Evolutionary conservation across 2,797 vertebrate genomes (phyloP).

Genomic region (Staurois parvus): DNA sequence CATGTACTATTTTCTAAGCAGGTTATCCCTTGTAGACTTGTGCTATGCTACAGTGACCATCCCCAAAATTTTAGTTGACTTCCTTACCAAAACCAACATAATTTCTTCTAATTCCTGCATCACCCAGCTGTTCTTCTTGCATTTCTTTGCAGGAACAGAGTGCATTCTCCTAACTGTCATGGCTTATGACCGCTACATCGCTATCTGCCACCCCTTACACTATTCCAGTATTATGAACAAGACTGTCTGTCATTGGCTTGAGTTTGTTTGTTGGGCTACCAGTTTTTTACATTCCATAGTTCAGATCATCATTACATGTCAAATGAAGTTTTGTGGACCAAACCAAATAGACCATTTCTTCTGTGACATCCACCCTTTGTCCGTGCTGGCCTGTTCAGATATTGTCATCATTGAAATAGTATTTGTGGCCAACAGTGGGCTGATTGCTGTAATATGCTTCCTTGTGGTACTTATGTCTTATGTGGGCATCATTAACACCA

Average conservation of each 20-base stretch:
- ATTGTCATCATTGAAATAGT: slow-evolving; percentile 68
- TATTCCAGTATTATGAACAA: slow-evolving; percentile 66
- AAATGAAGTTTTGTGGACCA: slow-evolving; percentile 70
- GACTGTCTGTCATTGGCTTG: slow-evolving; percentile 63
- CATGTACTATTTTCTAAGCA: slow-evolving; percentile 74
- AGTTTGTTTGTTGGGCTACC: slow-evolving; percentile 67
- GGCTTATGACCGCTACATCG: slow-evolving; percentile 70
- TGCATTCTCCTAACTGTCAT: slow-evolving; percentile 72
- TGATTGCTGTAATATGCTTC: slow-evolving; percentile 64
- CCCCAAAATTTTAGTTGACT: slow-evolving; percentile 69
- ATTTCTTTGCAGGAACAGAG: slow-evolving; percentile 71
- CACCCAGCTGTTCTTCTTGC: slow-evolving; percentile 69
- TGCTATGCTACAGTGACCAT: slow-evolving; percentile 71
- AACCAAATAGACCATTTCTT: slow-evolving; percentile 72
- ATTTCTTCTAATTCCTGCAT: slow-evolving; percentile 68
- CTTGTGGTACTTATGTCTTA: slow-evolving; percentile 65
- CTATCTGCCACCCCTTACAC: slow-evolving; percentile 69
- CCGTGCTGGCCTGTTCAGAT: slow-evolving; percentile 70
- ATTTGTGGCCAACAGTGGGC: slow-evolving; percentile 65
- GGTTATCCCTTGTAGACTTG: slow-evolving; percentile 71
- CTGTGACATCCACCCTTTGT: slow-evolving; percentile 71
- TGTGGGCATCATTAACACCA: slow-evolving; percentile 52
- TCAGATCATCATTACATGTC: slow-evolving; percentile 66
- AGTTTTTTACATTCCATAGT: slow-evolving; percentile 68
- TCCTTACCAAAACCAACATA: slow-evolving; percentile 64